phyloP scores from a whole-genome alignment of 2,113 vertebrate genomes.

The Pongo pygmaeus region DNA sequence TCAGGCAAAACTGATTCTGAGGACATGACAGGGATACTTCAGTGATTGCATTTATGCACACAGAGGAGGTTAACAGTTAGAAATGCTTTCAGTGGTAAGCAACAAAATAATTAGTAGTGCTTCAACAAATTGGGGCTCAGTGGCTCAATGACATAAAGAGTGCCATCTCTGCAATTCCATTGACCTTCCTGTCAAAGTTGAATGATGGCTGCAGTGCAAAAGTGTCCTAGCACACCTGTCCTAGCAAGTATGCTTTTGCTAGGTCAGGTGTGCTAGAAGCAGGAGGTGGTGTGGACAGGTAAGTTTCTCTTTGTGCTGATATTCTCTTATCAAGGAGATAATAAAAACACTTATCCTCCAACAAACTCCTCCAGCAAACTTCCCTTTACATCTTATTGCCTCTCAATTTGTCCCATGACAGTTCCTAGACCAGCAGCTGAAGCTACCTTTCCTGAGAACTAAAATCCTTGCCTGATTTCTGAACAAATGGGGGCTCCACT shows the following conservation, averaged over 20 bases:
- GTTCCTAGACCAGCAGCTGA: not conserved
- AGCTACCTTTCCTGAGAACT: not conserved
- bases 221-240: not conserved
- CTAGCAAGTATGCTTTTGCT: no score
- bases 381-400: not conserved
- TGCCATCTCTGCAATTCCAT: not conserved
- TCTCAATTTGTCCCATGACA: not conserved
- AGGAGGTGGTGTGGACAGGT: not conserved
- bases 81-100: not conserved
- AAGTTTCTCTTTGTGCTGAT: not conserved
- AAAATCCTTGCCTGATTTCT: not conserved
- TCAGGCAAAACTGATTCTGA: conserved; percentile 23
- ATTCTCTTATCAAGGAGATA: not conserved
- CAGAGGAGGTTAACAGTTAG: not conserved
- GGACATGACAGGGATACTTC: not conserved
- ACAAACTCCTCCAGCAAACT: not conserved
- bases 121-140: not conserved
- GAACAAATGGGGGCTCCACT: not conserved
- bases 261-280: not conserved
- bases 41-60: not conserved
- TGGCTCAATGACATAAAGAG: not conserved
- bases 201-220: not conserved
- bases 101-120: not conserved
- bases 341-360: not conserved
- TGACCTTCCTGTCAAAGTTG: not conserved